Conservation (phyloP, 1,140 invertebrate species). For the Hylaeus anthracinus region DNA sequence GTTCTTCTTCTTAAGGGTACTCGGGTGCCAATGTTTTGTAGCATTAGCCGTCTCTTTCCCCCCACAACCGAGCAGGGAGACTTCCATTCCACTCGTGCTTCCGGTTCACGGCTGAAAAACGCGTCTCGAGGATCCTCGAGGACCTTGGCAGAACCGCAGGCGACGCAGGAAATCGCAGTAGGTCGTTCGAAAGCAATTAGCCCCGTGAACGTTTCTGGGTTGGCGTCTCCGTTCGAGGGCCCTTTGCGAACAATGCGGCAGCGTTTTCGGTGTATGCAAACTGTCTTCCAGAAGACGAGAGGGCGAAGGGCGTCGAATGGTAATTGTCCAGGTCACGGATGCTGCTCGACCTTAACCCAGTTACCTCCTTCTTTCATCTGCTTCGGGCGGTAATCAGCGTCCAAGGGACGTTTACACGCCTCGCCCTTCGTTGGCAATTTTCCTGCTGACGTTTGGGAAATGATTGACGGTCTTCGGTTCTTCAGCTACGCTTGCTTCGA, state of each 20-base stretch:
- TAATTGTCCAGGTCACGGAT: constrained; percentile 63
- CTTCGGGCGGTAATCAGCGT: constrained; percentile 46
- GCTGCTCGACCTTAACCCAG: constrained; percentile 63
- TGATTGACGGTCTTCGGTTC: neutral
- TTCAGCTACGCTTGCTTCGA: too few species aligned
- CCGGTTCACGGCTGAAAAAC: neutral
- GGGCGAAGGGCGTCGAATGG: constrained; percentile 51
- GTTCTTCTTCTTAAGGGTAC: too few species aligned
- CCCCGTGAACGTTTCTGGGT: constrained; percentile 52
- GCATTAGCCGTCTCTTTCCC: too few species aligned
- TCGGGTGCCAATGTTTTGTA: too few species aligned
- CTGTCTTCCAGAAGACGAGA: constrained; percentile 37
- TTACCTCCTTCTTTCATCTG: constrained; percentile 59
- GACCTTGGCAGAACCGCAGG: neutral
- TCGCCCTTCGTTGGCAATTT: constrained; percentile 27
- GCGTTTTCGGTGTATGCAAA: constrained; percentile 63
- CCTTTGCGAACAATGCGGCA: constrained; percentile 55
- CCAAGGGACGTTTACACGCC: constrained; percentile 30
- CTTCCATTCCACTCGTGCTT: neutral
- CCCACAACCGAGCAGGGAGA: neutral
- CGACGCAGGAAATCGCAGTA: neutral
- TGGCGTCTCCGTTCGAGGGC: constrained; percentile 32
- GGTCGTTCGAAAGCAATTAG: constrained; percentile 56
- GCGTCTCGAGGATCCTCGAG: neutral
- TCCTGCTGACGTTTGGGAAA: neutral